phyloP scores from a whole-genome alignment of 1,140 invertebrate genomes.

The Marisa cornuarietis region DNA sequence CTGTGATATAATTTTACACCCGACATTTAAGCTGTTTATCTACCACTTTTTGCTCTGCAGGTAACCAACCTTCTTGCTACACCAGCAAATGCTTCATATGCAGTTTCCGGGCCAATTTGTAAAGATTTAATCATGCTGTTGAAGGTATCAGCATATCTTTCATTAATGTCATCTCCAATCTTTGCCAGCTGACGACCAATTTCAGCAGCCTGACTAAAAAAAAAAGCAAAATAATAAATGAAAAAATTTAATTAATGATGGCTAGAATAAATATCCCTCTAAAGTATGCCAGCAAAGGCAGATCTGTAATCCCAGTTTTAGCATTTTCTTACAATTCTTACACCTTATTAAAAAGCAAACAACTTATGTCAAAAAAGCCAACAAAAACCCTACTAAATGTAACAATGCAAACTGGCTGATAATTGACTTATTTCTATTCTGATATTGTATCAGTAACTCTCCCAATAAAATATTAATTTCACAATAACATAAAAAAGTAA shows the following conservation, averaged over 20 bases:
- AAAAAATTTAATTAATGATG: neutral
- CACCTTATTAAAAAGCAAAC: too few relatives aligned
- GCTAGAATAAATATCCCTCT: too few relatives aligned
- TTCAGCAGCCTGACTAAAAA: constrained; percentile 45
- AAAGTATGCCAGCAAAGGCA: too few relatives aligned
- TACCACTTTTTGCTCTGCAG: neutral
- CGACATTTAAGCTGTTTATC: neutral
- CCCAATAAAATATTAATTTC: too few relatives aligned
- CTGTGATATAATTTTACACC: neutral
- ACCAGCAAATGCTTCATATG: constrained; percentile 57
- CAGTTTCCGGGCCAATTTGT: constrained; percentile 44
- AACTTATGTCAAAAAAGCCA: too few relatives aligned
- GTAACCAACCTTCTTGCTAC: constrained; percentile 52
- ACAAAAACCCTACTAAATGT: too few relatives aligned
- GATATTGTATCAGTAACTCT: too few relatives aligned
- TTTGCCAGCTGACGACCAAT: constrained; percentile 57
- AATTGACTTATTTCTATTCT: too few relatives aligned
- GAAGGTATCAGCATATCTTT: constrained; percentile 51
- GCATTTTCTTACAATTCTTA: too few relatives aligned
- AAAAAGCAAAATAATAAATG: constrained; percentile 21
- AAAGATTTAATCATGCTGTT: constrained; percentile 49
- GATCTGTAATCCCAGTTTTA: too few relatives aligned
- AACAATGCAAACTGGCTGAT: too few relatives aligned
- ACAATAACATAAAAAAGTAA: too few relatives aligned
- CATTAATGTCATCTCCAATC: constrained; percentile 60